Evolutionary conservation across 2,113 vertebrate genomes (phyloP), one percentile per base, ranked within the genome.

Genomic region (Cephalopterus ornatus): DNA sequence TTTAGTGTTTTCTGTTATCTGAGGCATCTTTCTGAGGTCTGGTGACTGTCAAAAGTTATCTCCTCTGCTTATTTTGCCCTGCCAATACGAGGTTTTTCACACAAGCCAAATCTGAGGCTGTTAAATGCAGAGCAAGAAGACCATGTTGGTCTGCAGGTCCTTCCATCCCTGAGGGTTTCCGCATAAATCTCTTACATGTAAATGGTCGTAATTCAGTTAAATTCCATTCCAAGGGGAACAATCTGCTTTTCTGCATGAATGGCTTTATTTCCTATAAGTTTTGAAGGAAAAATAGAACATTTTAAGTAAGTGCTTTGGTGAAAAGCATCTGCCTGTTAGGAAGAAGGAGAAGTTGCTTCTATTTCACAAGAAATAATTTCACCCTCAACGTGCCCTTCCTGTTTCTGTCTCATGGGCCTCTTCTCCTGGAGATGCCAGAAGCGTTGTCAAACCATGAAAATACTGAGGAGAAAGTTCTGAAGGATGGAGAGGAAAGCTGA

Each of bases 131-230:
- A 62, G 14, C 2, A 0, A 79, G 58, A 62, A 72, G 72, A 63
- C 62, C 63, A 20, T 8, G 0, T 18, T 58, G 75, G 66, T 79
- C 71, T 92, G 67, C 28, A 72, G 56, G 41, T 55, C 79, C 32
- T 92, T 85, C 76, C 80, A 46, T 47, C 61, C 84, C 75, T 79
- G 46, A 67, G 66, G 62, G 66, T 67, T 85, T 79, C 89, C 72
- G 67, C 33, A 14, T 59, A 82, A 75, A 88, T 94, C 62, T 91
- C 33, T 41, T 26, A 39, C 47, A 26, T 27, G 8, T 59, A 83
- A 94, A 82, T 83, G 79, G 71, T 82, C 4, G 2, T 93, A 83
- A 76, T 89, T 91, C 79, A 75, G 79, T 92, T 83, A 78, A 92
- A 85, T 72, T 92, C 83, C 71, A 79, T 91, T 79, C 55, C 28